Percentiles rank a stretch among this genome's conserved stretches.
Conservation (phyloP, 2,113 vertebrate species). For the Girardinichthys multiradiatus region DNA sequence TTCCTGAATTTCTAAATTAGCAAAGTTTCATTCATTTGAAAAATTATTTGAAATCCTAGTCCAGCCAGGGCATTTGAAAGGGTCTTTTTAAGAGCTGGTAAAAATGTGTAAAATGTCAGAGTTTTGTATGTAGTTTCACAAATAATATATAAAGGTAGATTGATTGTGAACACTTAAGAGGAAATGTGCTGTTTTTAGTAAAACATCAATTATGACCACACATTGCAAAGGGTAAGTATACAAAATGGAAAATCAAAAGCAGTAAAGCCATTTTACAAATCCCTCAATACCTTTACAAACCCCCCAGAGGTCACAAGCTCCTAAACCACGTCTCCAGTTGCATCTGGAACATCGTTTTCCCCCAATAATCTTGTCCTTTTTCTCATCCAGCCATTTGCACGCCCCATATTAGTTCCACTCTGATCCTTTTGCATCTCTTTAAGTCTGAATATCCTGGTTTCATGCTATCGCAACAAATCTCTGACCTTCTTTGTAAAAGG, state of each 20-base stretch:
- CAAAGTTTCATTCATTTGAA: too few species aligned
- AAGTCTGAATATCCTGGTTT: conserved; percentile 33
- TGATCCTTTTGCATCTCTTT: conserved; percentile 38
- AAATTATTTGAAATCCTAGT: not conserved
- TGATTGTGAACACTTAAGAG: conserved; percentile 25
- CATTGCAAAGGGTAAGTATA: conserved; percentile 67
- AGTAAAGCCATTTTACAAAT: conserved; percentile 59
- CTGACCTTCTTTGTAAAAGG: conserved; percentile 33
- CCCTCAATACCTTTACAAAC: conserved; percentile 41
- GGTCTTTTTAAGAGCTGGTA: not conserved
- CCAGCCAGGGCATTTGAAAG: not conserved
- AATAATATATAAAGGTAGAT: not conserved
- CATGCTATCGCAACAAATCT: conserved; percentile 48
- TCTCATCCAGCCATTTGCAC: conserved; percentile 60
- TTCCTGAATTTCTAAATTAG: too few species aligned
- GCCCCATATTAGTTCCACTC: conserved; percentile 80
- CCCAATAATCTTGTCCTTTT: conserved; percentile 61
- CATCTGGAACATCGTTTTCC: conserved; percentile 74
- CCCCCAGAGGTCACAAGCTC: conserved; percentile 62
- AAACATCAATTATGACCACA: conserved; percentile 80
- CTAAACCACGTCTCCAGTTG: conserved; percentile 68
- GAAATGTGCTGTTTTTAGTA: conserved; percentile 58
- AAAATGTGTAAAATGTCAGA: not conserved
- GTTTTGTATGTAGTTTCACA: not conserved
- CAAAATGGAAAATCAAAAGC: conserved; percentile 78